A percentile compares a stretch with the other conserved stretches of the same genome.
phyloP scores from a whole-genome alignment of 2,113 vertebrate species.

The Bubalus kerabau region DNA sequence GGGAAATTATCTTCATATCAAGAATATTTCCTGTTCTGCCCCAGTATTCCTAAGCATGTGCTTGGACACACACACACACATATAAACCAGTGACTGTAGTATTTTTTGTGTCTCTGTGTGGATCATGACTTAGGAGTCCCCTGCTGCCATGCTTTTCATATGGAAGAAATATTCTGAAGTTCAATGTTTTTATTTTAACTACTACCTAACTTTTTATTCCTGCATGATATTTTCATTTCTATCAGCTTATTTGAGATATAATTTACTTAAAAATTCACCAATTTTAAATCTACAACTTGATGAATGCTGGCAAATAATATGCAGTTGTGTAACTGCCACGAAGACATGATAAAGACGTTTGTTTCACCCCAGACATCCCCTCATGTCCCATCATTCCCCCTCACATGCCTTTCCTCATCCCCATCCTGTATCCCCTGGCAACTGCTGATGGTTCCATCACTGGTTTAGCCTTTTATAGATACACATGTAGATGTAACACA shows the following conservation, averaged over 20 bases:
- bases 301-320: not conserved
- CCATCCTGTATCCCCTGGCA: not conserved
- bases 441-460: not conserved
- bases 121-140: not conserved
- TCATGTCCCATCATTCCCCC: accelerated
- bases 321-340: not conserved
- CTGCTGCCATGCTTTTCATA: not conserved
- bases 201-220: not conserved
- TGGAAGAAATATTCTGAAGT: not conserved
- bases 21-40: not conserved
- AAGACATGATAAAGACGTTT: not conserved
- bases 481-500: not conserved
- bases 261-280: not conserved
- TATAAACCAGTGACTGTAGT: not conserved
- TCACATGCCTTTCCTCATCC: not conserved
- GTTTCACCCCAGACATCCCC: not conserved
- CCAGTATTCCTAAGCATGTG: accelerated
- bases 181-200: not conserved
- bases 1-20: not conserved
- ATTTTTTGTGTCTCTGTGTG: not conserved
- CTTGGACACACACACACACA: not conserved
- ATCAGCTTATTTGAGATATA: not conserved
- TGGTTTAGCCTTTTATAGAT: not conserved
- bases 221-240: not conserved
- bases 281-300: not conserved